phyloP scores from a whole-genome alignment of 2,113 vertebrate species.

The Columba livia region DNA sequence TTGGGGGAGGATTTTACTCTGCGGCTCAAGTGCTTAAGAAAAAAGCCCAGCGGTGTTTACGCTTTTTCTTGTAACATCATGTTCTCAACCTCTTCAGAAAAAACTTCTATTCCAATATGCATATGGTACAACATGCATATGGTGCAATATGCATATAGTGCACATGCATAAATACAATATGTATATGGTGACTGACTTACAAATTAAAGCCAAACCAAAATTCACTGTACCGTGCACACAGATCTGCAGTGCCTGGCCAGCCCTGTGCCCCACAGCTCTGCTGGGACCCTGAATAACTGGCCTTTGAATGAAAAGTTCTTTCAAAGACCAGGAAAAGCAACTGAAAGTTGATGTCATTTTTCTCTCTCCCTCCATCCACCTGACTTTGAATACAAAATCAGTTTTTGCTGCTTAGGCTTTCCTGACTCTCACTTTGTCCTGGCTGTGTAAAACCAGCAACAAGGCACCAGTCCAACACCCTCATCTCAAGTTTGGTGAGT shows the following conservation, averaged over 20 bases:
- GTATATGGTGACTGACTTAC: neutral
- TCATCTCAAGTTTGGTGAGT: neutral
- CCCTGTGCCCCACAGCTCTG: neutral
- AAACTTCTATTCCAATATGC: neutral
- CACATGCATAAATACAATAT: neutral
- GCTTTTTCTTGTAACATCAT: neutral
- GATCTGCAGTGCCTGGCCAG: neutral
- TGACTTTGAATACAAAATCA: neutral
- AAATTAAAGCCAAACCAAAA: neutral
- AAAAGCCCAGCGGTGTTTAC: neutral
- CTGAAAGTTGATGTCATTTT: neutral
- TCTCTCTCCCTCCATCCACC: accelerated
- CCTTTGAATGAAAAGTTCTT: neutral
- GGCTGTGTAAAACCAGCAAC: neutral
- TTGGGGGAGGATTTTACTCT: neutral
- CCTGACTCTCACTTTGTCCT: neutral
- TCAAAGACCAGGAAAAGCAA: neutral
- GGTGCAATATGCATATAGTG: neutral
- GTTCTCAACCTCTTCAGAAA: neutral
- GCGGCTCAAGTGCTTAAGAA: neutral
- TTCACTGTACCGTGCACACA: neutral
- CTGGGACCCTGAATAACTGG: neutral
- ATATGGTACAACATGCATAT: neutral
- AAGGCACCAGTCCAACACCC: neutral
- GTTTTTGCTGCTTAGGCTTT: neutral